A percentile compares a stretch with the other conserved stretches of the same genome.
These are phyloP conservation scores for Pipistrellus kuhlii DNA, from an alignment of 2,797 vertebrate genomes.

Conservation along the genomic window DNA sequence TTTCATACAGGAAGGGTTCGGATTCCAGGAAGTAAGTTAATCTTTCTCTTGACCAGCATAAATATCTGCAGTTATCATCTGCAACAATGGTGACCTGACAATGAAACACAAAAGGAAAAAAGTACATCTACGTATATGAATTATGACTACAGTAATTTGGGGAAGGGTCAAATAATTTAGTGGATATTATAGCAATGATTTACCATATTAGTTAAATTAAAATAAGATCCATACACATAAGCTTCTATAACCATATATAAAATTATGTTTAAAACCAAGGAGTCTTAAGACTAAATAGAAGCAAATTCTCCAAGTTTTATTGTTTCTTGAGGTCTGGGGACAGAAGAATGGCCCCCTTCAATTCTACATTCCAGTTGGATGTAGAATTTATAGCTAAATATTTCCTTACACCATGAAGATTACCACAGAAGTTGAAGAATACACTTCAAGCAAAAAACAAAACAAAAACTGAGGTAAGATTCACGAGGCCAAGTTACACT, in stretches of 20 bases:
- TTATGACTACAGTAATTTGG: neutral
- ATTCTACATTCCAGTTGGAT: neutral
- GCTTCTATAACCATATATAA: neutral
- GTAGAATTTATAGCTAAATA: neutral
- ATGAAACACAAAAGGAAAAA: constrained; percentile 16
- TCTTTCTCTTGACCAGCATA: constrained; percentile 98
- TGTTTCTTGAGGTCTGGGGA: neutral
- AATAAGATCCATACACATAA: neutral
- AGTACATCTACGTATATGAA: neutral
- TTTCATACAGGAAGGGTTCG: constrained; percentile 96
- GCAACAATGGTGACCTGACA: constrained; percentile 95
- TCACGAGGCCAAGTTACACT: neutral
- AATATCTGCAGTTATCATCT: constrained; percentile 96
- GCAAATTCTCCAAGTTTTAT: neutral
- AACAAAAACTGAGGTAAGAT: neutral
- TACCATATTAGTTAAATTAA: constrained; percentile 48
- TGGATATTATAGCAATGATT: neutral
- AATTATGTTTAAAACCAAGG: constrained; percentile 23
- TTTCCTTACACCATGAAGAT: neutral
- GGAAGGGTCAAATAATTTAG: neutral
- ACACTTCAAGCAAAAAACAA: neutral
- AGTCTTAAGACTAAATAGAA: neutral
- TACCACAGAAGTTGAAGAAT: neutral
- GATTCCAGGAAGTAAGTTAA: constrained; percentile 97
- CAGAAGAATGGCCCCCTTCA: neutral